phyloP scores from a whole-genome alignment of 2,113 vertebrate genomes.

The Litocranius walleri region DNA sequence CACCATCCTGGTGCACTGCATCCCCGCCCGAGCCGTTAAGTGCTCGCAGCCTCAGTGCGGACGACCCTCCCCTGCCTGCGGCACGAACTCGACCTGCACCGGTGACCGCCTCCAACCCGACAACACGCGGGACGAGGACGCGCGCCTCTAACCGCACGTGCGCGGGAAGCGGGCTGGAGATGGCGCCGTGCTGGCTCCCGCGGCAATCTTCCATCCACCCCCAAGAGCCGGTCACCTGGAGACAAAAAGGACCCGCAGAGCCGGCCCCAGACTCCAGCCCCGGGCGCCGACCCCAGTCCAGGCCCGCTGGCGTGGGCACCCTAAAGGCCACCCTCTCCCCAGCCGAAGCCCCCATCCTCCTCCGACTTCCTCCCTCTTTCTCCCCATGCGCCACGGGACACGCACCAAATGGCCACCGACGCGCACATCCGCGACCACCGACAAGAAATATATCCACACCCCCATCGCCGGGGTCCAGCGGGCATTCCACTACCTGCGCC shows the following conservation, averaged over 20 bases:
- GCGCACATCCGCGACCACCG: background rate
- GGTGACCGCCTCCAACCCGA: background rate
- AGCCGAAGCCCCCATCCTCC: background rate
- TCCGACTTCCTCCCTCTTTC: background rate
- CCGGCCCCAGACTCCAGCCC: background rate
- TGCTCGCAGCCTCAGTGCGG: background rate
- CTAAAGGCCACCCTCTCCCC: background rate
- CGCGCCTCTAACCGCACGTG: slow-evolving; percentile 38
- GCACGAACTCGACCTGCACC: background rate
- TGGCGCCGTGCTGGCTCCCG: background rate
- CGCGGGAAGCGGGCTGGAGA: background rate
- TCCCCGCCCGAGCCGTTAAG: background rate
- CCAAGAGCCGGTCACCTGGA: background rate
- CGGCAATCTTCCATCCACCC: background rate
- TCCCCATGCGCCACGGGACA: background rate
- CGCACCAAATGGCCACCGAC: background rate
- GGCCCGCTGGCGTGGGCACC: background rate
- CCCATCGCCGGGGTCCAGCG: background rate
- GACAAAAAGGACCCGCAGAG: slow-evolving; percentile 34
- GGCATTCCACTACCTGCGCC: background rate
- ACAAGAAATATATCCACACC: background rate
- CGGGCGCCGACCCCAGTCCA: background rate
- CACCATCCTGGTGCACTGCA: background rate
- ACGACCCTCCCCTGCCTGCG: background rate
- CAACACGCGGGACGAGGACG: background rate